These are phyloP conservation scores for Plectrocnemia conspersa DNA, from an alignment of 1,140 invertebrate genomes.

Conservation along the genomic window DNA sequence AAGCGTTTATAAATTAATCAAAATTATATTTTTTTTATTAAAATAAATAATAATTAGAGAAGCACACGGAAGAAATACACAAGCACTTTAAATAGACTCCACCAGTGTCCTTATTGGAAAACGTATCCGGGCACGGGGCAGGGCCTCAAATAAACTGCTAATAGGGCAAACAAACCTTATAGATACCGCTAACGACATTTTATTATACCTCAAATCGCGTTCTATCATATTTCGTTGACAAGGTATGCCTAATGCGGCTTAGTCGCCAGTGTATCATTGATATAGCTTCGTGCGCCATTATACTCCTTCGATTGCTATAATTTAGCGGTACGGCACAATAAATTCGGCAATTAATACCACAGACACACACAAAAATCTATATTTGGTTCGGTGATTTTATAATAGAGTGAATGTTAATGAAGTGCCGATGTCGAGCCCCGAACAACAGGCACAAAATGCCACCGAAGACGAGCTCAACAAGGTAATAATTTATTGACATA, in stretches of 20 bases:
- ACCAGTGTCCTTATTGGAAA: slow-evolving; percentile 17
- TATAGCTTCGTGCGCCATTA: not conserved
- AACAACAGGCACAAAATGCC: slow-evolving; percentile 19
- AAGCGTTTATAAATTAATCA: too few relatives aligned
- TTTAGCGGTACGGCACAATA: not conserved
- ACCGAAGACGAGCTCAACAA: slow-evolving; percentile 34
- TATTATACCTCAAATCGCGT: slow-evolving; percentile 26
- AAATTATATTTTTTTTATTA: too few relatives aligned
- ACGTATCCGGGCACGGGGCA: slow-evolving; percentile 5
- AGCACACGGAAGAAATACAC: not conserved
- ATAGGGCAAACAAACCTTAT: slow-evolving; percentile 27
- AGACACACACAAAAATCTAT: too few relatives aligned
- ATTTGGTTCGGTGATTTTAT: not conserved
- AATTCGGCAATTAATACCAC: not conserved
- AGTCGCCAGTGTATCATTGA: not conserved
- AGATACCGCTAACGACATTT: slow-evolving; percentile 33
- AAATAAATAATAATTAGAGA: slow-evolving; percentile 9
- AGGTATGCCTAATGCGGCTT: slow-evolving; percentile 20
- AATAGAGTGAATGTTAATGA: not conserved
- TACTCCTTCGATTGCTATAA: not conserved
- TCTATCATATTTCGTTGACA: slow-evolving; percentile 28
- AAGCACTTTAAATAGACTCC: not conserved
- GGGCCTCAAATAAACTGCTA: slow-evolving; percentile 33
- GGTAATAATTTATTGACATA: slow-evolving; percentile 9
- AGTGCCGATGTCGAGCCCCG: slow-evolving; percentile 17